A percentile compares a stretch with the other conserved stretches of the same genome.
These are phyloP conservation scores for Ceratosolen fusciceps DNA, from an alignment of 1,140 invertebrate species.

Conservation along the genomic window DNA sequence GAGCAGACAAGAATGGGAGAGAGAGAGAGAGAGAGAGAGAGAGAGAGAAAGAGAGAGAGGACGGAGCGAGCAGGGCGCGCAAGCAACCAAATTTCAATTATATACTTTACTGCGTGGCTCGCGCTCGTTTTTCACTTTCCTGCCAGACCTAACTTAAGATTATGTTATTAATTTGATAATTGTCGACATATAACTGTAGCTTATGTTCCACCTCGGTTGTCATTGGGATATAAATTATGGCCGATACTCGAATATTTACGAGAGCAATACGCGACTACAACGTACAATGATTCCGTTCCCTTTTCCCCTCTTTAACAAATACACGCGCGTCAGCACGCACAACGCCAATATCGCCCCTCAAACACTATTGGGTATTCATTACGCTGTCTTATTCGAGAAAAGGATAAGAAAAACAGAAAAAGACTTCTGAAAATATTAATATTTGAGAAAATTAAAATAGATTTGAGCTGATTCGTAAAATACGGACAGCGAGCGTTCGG, in stretches of 20 bases:
- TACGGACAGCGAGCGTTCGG: no score
- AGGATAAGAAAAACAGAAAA: background rate
- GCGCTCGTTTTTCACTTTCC: slow-evolving; percentile 39
- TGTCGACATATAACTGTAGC: background rate
- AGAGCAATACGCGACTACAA: background rate
- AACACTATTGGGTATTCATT: background rate
- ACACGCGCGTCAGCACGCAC: no score
- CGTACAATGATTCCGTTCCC: no score
- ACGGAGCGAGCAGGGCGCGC: slow-evolving; percentile 17
- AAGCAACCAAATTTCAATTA: slow-evolving; percentile 42
- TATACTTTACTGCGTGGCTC: slow-evolving; percentile 26
- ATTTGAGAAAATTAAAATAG: no score
- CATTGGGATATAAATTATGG: slow-evolving; percentile 30
- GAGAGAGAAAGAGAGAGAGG: background rate
- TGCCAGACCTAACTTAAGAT: slow-evolving; percentile 31
- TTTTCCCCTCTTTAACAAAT: no score
- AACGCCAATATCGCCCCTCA: background rate
- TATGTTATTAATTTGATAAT: slow-evolving; percentile 42
- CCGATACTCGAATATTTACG: slow-evolving; percentile 32
- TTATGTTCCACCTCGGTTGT: slow-evolving; percentile 13
- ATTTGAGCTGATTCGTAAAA: no score
- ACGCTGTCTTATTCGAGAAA: background rate
- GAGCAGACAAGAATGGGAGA: background rate
- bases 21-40: background rate
- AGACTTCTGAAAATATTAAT: background rate